Evolutionary conservation across 1,140 invertebrate genomes (phyloP), one percentile per base, ranked within the genome.

Genomic region (Pogonomyrmex barbatus): DNA sequence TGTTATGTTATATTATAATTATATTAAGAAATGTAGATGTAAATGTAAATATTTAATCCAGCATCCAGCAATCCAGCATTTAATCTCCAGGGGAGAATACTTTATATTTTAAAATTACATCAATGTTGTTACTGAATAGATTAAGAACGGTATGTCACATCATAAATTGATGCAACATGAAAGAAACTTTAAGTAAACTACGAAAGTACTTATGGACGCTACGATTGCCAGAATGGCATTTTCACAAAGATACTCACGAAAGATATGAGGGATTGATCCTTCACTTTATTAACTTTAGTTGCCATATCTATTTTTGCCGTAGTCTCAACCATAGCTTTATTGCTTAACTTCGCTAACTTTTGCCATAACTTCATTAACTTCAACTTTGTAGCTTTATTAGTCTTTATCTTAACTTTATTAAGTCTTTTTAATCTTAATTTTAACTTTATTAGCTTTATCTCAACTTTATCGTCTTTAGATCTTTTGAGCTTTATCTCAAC

Each of bases 191-290:
- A 30, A 5, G 9, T 24, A 67, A 67, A 65, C 33, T n/a, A 79
- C 88, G 79, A 30, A 24, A 1, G 30, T 33, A 24, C n/a, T 87
- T 56, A 70, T 9, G 42, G 39, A 56, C 10, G 17, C 63, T 9
- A 42, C 50, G 30, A 65, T 54, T 50, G 36, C 14, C 76, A n/a
- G 14, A n/a, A 54, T 56, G 14, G 1, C 30, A 56, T 14, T 71
- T 71, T 65, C 17, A 67, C 30, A n/a, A 42, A 65, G 33, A 65
- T 36, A 24, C 24, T 71, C 24, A 50, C 50, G 42, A 67, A 9
- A 71, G 50, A 54, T 52, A 54, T 36, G 50, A n/a, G 14, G n/a
- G 14, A 54, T 17, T 71, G 47, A 36, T 50, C 24, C 9, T 42
- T 5, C 10, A 3, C 9, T 73, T 73, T 54, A 71, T 30, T 42